Conservation (phyloP, 64 coral and sea anemone genomes). For the Pocillopora damicornis region DNA sequence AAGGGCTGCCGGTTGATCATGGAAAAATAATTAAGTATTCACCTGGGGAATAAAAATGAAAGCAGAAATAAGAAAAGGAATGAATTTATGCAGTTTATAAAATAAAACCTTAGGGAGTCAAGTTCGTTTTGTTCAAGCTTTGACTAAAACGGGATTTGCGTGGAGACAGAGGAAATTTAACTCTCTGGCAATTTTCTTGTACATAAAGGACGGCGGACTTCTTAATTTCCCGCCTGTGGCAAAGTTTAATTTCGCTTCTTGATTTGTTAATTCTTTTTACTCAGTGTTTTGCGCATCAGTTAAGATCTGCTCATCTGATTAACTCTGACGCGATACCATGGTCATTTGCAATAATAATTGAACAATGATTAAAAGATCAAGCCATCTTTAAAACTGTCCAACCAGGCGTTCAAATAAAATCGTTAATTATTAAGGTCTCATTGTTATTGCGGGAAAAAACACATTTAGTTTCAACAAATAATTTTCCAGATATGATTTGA, state of each 20-base stretch:
- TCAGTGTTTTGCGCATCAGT: slow-evolving; percentile 8
- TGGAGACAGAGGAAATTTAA: slow-evolving; percentile 27
- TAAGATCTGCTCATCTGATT: slow-evolving; percentile 33
- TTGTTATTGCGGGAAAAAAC: not conserved
- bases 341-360: not conserved
- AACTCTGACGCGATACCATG: not conserved
- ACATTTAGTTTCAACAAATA: not conserved
- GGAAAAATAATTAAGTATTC: not conserved
- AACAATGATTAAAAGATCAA: not conserved
- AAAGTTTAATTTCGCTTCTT: not conserved
- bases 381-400: not conserved
- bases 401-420: not conserved
- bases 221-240: not conserved
- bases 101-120: slow-evolving; percentile 24
- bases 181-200: not conserved
- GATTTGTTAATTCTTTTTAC: slow-evolving; percentile 36
- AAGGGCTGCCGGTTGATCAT: not conserved
- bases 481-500: not conserved
- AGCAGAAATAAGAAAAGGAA: not conserved
- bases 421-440: not conserved
- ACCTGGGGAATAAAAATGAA: not conserved
- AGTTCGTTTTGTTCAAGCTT: not conserved
- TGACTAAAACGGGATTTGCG: not conserved
- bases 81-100: slow-evolving; percentile 7
- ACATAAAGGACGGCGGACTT: not conserved